Conservation (phyloP, 2,888 invertebrate genomes). For the Cryptus armator region DNA sequence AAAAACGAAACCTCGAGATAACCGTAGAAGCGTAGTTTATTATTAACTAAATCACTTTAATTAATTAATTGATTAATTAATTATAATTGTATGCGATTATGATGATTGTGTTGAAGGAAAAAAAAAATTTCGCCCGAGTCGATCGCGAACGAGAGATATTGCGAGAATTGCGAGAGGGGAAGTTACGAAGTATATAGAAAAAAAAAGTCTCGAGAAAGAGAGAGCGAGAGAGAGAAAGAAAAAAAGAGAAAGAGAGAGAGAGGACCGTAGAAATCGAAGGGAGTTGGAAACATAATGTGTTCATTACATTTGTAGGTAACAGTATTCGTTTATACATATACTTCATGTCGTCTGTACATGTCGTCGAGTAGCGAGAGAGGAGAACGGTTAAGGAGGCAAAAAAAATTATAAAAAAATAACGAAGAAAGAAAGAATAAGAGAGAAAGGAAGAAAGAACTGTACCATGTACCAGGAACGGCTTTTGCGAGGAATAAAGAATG, state of each 20-base stretch:
- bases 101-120: conserved; percentile 26
- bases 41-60: conserved; percentile 47
- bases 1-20: conserved; percentile 14
- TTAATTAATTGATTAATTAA: conserved; percentile 54
- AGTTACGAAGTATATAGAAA: conserved; percentile 9
- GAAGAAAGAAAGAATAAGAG: conserved; percentile 44
- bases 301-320: conserved; percentile 82
- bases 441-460: conserved; percentile 42
- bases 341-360: conserved; percentile 58
- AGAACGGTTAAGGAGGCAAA: conserved; percentile 37
- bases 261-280: conserved; percentile 28
- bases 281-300: conserved; percentile 79
- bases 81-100: conserved; percentile 53
- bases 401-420: conserved; percentile 46
- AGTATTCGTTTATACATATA: conserved; percentile 80
- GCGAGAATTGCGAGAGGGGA: background rate
- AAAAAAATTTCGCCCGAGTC: background rate
- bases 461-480: conserved; percentile 23
- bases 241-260: conserved; percentile 16
- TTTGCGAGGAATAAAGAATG: conserved; percentile 42
- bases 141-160: conserved; percentile 38
- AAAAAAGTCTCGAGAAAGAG: conserved; percentile 15
- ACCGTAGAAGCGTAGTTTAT: conserved; percentile 52
- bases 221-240: background rate
- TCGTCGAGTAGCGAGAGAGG: conserved; percentile 58